A percentile compares a stretch with the other conserved stretches of the same genome.
phyloP scores from a whole-genome alignment of 2,888 invertebrate species.

The Temnothorax rugatulus region DNA sequence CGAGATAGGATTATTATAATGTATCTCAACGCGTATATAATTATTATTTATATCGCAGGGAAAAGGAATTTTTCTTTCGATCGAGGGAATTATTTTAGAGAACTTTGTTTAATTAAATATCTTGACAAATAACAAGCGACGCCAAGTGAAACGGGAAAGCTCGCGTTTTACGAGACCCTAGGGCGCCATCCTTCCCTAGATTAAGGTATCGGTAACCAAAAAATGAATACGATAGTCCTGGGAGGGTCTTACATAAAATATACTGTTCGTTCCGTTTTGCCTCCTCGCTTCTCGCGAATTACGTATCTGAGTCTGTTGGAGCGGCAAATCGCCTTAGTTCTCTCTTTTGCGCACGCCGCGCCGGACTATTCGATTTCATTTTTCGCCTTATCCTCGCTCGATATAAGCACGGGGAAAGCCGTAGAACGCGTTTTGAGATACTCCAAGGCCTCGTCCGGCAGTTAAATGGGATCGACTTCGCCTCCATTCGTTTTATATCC shows the following conservation, averaged over 20 bases:
- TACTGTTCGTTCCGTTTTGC: background rate
- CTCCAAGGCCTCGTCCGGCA: slow-evolving; percentile 54
- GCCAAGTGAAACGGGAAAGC: background rate
- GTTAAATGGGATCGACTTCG: slow-evolving; percentile 55
- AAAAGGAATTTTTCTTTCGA: background rate
- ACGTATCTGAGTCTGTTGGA: slow-evolving; percentile 31
- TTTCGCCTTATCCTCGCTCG: slow-evolving; percentile 44
- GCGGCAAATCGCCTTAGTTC: slow-evolving; percentile 44
- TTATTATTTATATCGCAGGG: background rate
- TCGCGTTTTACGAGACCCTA: slow-evolving; percentile 6
- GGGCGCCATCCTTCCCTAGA: background rate
- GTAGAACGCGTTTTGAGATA: slow-evolving; percentile 56
- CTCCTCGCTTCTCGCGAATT: slow-evolving; percentile 18
- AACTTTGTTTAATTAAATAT: background rate
- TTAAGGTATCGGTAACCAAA: slow-evolving; percentile 6
- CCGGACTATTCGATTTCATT: slow-evolving; percentile 28
- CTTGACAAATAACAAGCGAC: background rate
- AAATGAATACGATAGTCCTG: slow-evolving; percentile 3
- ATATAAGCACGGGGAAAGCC: slow-evolving; percentile 44
- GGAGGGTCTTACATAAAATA: slow-evolving; percentile 13
- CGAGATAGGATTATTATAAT: background rate
- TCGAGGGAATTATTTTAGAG: background rate
- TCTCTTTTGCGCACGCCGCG: slow-evolving; percentile 25
- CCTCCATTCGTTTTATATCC: slow-evolving; percentile 53
- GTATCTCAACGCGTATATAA: background rate